Percentiles rank a stretch among this genome's conserved stretches.
Conservation (phyloP, 2,888 invertebrate species). For the Embidobia sp. region DNA sequence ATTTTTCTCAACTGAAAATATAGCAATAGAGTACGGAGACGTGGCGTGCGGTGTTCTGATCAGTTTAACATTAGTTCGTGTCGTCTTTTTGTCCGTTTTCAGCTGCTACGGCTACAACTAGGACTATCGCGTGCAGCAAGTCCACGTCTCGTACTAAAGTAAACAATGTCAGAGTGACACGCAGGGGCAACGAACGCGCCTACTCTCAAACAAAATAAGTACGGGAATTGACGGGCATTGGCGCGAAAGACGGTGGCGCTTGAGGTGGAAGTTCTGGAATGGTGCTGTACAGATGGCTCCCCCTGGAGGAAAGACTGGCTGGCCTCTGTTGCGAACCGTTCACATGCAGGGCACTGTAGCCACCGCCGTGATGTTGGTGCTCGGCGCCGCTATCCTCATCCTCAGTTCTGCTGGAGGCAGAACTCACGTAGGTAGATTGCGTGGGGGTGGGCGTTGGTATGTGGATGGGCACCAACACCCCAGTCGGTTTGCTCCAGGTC, state of each 20-base stretch:
- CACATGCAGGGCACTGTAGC: slow-evolving; percentile 81
- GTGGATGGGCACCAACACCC: slow-evolving; percentile 80
- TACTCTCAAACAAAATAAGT: slow-evolving; percentile 78
- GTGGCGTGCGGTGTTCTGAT: slow-evolving; percentile 45
- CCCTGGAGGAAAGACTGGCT: slow-evolving; percentile 77
- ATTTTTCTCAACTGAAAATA: slow-evolving; percentile 27
- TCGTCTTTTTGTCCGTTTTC: slow-evolving; percentile 39
- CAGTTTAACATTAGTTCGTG: slow-evolving; percentile 49
- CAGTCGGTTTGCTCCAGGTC: slow-evolving; percentile 84
- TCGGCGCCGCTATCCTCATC: slow-evolving; percentile 85
- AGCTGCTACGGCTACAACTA: slow-evolving; percentile 38
- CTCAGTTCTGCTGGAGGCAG: slow-evolving; percentile 84
- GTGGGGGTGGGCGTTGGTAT: slow-evolving; percentile 85
- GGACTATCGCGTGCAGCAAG: slow-evolving; percentile 55
- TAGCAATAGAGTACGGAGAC: slow-evolving; percentile 17
- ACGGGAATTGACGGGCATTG: slow-evolving; percentile 78
- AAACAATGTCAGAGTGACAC: slow-evolving; percentile 51
- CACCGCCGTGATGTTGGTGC: slow-evolving; percentile 82
- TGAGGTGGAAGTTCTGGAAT: slow-evolving; percentile 78
- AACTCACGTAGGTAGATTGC: slow-evolving; percentile 85
- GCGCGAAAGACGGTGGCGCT: slow-evolving; percentile 70
- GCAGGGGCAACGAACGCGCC: slow-evolving; percentile 48
- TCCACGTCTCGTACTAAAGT: slow-evolving; percentile 52
- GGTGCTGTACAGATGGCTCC: slow-evolving; percentile 80
- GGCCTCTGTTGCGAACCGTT: slow-evolving; percentile 70